phyloP scores from a whole-genome alignment of 2,888 invertebrate genomes.

The Xanthostigma xanthostigma region DNA sequence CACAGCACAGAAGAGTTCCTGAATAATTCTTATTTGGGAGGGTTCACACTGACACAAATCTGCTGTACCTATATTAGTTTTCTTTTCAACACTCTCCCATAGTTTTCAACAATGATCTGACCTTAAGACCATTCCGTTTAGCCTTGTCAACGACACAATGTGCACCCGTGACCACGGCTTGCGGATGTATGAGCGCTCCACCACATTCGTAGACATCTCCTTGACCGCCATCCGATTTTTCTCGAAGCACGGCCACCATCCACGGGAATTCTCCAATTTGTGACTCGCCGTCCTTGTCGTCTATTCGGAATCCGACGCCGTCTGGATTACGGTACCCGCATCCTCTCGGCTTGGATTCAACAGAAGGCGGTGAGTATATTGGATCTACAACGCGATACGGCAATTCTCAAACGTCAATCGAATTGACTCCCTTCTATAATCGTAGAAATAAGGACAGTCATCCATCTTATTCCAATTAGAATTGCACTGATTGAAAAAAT shows the following conservation, averaged over 20 bases:
- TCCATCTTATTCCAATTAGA: background rate
- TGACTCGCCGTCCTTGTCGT: conserved; percentile 47
- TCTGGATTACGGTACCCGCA: conserved; percentile 61
- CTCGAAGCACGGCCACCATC: conserved; percentile 58
- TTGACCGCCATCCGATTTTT: conserved; percentile 33
- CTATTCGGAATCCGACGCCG: conserved; percentile 57
- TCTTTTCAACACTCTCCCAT: too few species aligned
- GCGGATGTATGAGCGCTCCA: conserved; percentile 61
- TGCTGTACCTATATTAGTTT: too few species aligned
- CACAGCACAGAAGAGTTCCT: too few species aligned
- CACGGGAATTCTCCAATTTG: conserved; percentile 73
- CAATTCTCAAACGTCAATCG: conserved; percentile 23
- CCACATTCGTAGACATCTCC: conserved; percentile 57
- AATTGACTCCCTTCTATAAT: conserved; percentile 26
- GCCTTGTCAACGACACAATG: conserved; percentile 47
- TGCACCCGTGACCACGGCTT: conserved; percentile 64
- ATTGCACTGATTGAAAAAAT: too few species aligned
- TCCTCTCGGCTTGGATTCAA: conserved; percentile 23
- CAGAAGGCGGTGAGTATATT: conserved; percentile 21
- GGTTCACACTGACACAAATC: too few species aligned
- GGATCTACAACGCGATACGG: conserved; percentile 10
- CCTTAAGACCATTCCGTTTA: conserved; percentile 15
- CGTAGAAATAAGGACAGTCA: conserved; percentile 9
- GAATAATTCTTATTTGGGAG: too few species aligned
- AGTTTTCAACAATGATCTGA: too few species aligned